Percentiles rank a stretch among this genome's conserved stretches.
phyloP scores from a whole-genome alignment of 2,797 vertebrate genomes.

The Clarias laeviceps region DNA sequence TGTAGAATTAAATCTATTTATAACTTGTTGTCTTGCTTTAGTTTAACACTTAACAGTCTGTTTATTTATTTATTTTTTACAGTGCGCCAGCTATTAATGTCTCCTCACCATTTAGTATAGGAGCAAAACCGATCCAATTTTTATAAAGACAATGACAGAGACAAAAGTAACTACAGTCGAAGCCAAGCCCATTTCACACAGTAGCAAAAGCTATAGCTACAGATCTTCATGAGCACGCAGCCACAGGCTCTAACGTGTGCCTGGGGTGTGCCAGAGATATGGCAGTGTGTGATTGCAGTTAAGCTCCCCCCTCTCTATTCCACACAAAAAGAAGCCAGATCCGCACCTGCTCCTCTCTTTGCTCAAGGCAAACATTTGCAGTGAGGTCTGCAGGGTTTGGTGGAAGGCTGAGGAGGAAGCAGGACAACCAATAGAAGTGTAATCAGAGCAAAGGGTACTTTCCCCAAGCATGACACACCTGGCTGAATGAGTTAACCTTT shows the following conservation, averaged over 20 bases:
- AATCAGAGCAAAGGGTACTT: constrained; percentile 41
- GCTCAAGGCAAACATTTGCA: constrained; percentile 63
- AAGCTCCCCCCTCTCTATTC: constrained; percentile 22
- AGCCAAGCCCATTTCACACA: background rate
- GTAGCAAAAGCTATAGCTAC: background rate
- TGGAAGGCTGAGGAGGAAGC: constrained; percentile 15
- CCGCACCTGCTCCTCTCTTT: constrained; percentile 69
- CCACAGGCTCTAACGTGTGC: constrained; percentile 60
- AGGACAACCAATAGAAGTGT: constrained; percentile 12
- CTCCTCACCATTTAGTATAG: background rate
- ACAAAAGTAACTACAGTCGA: background rate
- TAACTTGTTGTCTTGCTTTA: background rate
- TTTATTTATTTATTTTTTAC: background rate
- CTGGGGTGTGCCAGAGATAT: constrained; percentile 60
- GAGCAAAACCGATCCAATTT: background rate
- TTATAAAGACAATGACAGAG: background rate
- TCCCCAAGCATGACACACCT: constrained; percentile 39
- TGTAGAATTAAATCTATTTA: background rate
- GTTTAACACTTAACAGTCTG: background rate
- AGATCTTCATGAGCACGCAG: constrained; percentile 32
- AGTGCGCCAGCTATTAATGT: background rate
- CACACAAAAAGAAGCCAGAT: constrained; percentile 54
- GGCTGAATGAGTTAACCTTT: constrained; percentile 6
- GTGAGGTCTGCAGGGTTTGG: constrained; percentile 26
- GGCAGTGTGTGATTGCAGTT: constrained; percentile 63